Base-by-base conservation (phyloP, 2,888 invertebrate genomes). In the Anorthoa munda region DNA sequence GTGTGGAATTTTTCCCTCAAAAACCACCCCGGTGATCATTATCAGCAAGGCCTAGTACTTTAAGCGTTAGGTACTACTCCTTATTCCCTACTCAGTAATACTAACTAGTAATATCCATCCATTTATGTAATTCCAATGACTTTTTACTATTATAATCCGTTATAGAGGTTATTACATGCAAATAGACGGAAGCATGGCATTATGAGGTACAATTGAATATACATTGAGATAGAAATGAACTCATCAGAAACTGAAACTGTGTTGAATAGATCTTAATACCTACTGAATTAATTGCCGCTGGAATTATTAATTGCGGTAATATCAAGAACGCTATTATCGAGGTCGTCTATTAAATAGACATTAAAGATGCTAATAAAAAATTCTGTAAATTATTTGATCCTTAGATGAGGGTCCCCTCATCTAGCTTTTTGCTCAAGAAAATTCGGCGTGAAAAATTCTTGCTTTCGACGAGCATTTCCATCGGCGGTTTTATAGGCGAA, bases 181-280 rank as follows among this genome's bases (percentile, higher is more conserved):
- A 61, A 71, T 23, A 50, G 48, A 45, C 31, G 58, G 72, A 66
- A 77, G 26, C 50, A 21, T 15, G 18, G 58, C 9, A 58, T 60
- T 65, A 64, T 51, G 70, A 65, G 64, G 17, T 26, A 72, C 53
- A 76, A 63, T 58, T 82, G 78, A 81, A 66, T 79, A 53, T 31
- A 59, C 59, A 58, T 72, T 77, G 23, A 72, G 58, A 39, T 63
- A 58, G 66, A 73, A 81, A 79, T 75, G 53, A 75, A 26, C 61
- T 83, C 58, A 39, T 70, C 60, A 56, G 51, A 23, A 23, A 15
- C 39, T 59, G 31, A 66, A 56, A 46, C 9, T 5, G 23, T 12
- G 64, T 11, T 67, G 56, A 83, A 70, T 83, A 53, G 59, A 39
- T 64, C 46, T 46, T 23, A 39, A 56, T 75, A n/a, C 31, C 31